These are phyloP conservation scores for Condylura cristata DNA, from an alignment of 2,113 vertebrate genomes.

Conservation along the genomic window DNA sequence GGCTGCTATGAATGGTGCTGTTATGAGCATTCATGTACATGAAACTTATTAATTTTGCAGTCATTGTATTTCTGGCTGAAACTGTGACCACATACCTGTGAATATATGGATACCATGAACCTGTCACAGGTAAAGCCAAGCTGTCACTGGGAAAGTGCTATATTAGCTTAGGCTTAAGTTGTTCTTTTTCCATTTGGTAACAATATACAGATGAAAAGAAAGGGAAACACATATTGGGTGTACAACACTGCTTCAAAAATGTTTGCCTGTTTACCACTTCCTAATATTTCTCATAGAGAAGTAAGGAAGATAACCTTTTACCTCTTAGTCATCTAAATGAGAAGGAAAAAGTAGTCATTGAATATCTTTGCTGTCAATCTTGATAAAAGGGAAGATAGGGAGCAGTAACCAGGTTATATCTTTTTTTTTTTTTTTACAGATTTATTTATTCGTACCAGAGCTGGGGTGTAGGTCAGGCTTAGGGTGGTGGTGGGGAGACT, in stretches of 20 bases:
- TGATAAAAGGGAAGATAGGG: background rate
- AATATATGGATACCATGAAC: background rate
- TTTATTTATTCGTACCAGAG: too few species aligned
- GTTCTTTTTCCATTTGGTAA: background rate
- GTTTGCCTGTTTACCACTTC: background rate
- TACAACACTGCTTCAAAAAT: constrained; percentile 7
- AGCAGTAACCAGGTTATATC: background rate
- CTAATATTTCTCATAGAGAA: constrained; percentile 3
- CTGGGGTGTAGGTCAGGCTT: too few species aligned
- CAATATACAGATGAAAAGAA: background rate
- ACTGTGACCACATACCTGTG: background rate
- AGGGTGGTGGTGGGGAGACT: too few species aligned
- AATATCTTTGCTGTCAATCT: background rate
- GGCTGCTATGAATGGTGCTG: background rate
- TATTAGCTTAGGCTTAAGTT: constrained; percentile 15
- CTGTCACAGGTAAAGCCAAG: background rate
- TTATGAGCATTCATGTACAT: background rate
- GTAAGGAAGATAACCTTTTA: background rate
- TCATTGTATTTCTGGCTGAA: background rate
- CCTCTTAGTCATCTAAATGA: background rate
- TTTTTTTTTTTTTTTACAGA: too few species aligned
- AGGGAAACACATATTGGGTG: background rate
- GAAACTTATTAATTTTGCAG: background rate
- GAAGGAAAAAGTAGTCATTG: background rate
- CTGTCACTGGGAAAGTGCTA: background rate